Percentiles rank a stretch among this genome's conserved stretches.
Evolutionary conservation across 2,113 vertebrate species (phyloP).

Genomic region (Lampris incognitus): DNA sequence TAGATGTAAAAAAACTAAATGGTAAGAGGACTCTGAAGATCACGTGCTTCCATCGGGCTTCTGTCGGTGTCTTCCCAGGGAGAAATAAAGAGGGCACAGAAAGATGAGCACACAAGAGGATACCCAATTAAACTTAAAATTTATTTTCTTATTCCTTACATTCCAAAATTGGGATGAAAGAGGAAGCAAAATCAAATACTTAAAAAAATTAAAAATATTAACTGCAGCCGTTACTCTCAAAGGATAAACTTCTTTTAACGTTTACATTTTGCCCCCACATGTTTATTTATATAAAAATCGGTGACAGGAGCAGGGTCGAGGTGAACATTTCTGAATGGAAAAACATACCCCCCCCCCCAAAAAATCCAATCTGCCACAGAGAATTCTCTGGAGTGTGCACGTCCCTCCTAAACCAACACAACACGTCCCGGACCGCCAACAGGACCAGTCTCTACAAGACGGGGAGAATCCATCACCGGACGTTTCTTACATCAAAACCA

Average conservation of each 20-base stretch:
- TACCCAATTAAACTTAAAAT: slow-evolving; percentile 64
- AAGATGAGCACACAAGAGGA: slow-evolving; percentile 16
- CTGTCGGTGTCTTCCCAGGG: too few relatives aligned
- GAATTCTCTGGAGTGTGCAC: slow-evolving; percentile 9
- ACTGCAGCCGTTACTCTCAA: slow-evolving; percentile 67
- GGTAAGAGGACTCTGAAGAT: too few relatives aligned
- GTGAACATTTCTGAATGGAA: slow-evolving; percentile 40
- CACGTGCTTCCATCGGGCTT: too few relatives aligned
- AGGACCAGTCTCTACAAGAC: neutral
- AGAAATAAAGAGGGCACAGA: neutral
- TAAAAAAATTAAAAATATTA: slow-evolving; percentile 75
- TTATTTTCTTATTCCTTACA: slow-evolving; percentile 81
- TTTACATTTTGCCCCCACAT: slow-evolving; percentile 40
- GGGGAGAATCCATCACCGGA: neutral
- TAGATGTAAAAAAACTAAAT: too few relatives aligned
- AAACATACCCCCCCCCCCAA: neutral
- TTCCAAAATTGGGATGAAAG: slow-evolving; percentile 76
- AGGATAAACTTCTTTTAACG: slow-evolving; percentile 42
- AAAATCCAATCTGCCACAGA: slow-evolving; percentile 11
- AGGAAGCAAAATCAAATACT: slow-evolving; percentile 63
- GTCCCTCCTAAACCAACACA: slow-evolving; percentile 6
- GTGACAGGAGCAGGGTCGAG: slow-evolving; percentile 10
- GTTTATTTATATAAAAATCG: slow-evolving; percentile 59
- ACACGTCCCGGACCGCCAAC: slow-evolving; percentile 1
- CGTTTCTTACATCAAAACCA: neutral